Percentiles rank a stretch among this genome's conserved stretches.
phyloP scores from a whole-genome alignment of 2,113 vertebrate species.

The Scomber colias region DNA sequence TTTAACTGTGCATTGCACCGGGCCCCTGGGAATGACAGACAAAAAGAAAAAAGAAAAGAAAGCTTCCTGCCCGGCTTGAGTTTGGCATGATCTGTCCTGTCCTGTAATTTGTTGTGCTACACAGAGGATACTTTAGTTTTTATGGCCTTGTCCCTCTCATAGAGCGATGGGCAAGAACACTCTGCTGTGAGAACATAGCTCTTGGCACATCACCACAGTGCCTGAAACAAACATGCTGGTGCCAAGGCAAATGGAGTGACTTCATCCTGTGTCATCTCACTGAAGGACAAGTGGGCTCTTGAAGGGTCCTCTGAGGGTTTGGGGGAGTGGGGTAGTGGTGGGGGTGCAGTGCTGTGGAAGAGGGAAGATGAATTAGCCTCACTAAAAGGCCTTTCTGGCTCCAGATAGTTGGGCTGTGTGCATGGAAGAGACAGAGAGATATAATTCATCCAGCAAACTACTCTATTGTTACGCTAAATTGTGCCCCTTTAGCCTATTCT shows the following conservation, averaged over 20 bases:
- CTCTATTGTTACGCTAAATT: neutral
- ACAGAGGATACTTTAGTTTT: conserved; percentile 47
- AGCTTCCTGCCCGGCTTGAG: neutral
- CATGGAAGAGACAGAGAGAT: neutral
- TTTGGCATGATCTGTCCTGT: conserved; percentile 4
- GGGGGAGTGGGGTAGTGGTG: neutral
- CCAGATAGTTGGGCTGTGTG: neutral
- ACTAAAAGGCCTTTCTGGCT: conserved; percentile 38
- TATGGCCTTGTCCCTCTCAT: conserved; percentile 41
- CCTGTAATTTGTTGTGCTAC: conserved; percentile 37
- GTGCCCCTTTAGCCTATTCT: neutral
- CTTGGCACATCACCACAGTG: conserved; percentile 51
- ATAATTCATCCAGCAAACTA: neutral
- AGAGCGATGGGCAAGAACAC: conserved; percentile 37
- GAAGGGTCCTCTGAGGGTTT: conserved; percentile 27
- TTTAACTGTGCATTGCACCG: neutral
- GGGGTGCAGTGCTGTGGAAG: conserved; percentile 3
- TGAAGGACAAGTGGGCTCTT: conserved; percentile 59
- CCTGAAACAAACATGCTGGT: conserved; percentile 51
- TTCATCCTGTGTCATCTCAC: conserved; percentile 73
- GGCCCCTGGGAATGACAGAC: neutral
- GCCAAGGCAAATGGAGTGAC: conserved; percentile 72
- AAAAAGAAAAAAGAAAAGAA: neutral
- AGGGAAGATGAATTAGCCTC: neutral
- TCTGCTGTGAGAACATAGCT: conserved; percentile 57